phyloP scores from a whole-genome alignment of 92 coral and sea anemone genomes.

The Desmophyllum pertusum region DNA sequence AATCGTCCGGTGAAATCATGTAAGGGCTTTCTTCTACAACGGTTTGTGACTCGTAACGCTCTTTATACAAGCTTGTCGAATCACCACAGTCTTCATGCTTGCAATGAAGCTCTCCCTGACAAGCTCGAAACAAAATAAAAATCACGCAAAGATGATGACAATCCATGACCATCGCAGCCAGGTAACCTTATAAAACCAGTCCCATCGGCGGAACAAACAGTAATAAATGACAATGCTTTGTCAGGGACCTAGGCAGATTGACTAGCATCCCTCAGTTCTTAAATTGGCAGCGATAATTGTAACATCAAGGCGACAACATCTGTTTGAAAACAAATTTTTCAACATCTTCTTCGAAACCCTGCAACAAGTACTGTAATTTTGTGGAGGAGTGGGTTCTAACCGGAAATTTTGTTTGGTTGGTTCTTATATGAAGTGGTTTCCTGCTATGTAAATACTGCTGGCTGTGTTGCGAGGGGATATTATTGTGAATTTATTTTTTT shows the following conservation, averaged over 20 bases:
- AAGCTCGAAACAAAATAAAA: not conserved
- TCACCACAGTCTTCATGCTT: not conserved
- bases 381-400: not conserved
- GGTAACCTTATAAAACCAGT: not conserved
- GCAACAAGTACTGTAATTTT: not conserved
- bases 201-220: not conserved
- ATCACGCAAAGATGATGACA: not conserved
- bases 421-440: not conserved
- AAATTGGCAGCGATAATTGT: slow-evolving; percentile 4
- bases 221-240: not conserved
- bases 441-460: not conserved
- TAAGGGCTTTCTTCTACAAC: slow-evolving; percentile 27
- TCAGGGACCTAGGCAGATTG: not conserved
- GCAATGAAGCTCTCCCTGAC: slow-evolving; percentile 1
- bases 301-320: slow-evolving; percentile 16
- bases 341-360: not conserved
- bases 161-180: not conserved
- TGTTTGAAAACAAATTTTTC: not conserved
- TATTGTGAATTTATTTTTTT: not conserved
- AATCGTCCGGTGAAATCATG: slow-evolving; percentile 65
- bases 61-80: not conserved
- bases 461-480: not conserved
- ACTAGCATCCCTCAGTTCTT: not conserved
- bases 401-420: not conserved
- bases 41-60: not conserved